Evolutionary conservation across 1,140 invertebrate genomes (phyloP).

Genomic region (Wasmannia auropunctata): DNA sequence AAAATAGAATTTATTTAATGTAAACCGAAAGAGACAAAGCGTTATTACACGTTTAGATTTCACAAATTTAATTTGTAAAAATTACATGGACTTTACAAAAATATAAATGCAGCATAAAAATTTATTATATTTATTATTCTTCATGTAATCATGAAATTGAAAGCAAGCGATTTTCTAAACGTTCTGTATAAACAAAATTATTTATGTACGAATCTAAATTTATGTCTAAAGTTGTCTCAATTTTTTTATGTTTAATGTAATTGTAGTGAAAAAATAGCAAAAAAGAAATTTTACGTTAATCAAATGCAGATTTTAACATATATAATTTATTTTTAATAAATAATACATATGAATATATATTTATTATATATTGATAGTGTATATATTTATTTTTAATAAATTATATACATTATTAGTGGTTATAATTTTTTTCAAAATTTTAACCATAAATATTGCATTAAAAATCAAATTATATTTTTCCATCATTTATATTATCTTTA

Average conservation of each 20-base stretch:
- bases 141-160: neutral
- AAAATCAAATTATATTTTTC: constrained; percentile 6
- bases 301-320: neutral
- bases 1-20: constrained; percentile 22
- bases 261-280: neutral
- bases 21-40: neutral
- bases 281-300: neutral
- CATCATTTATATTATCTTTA: neutral
- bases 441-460: neutral
- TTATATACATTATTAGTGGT: constrained; percentile 5
- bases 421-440: neutral
- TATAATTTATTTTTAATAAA: constrained; percentile 11
- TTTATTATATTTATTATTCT: neutral
- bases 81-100: neutral
- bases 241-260: constrained; percentile 2
- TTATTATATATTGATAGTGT: too few species aligned
- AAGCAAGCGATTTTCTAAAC: constrained; percentile 29
- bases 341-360: neutral
- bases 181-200: constrained; percentile 4
- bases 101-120: neutral
- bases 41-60: neutral
- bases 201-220: neutral
- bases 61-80: neutral
- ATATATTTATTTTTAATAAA: neutral
- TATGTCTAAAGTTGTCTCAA: too few species aligned